A percentile compares a stretch with the other conserved stretches of the same genome.
Evolutionary conservation across 35 echinoderm and acorn worm genomes (phyloP).

Genomic region (Hemicentrotus pulcherrimus): DNA sequence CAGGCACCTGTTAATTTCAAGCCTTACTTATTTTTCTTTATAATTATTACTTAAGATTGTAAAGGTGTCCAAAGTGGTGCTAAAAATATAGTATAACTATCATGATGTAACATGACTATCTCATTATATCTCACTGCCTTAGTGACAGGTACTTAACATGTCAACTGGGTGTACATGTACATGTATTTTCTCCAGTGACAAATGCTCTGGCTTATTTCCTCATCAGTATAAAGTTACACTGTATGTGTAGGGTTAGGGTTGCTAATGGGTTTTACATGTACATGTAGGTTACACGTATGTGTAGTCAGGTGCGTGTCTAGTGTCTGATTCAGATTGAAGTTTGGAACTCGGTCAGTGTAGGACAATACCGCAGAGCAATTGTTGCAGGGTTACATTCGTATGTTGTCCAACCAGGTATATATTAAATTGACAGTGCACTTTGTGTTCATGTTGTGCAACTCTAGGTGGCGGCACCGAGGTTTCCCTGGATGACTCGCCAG

Average conservation of each 20-base stretch:
- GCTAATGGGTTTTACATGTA: neutral
- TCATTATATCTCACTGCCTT: too few relatives aligned
- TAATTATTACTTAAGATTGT: too few relatives aligned
- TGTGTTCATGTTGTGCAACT: neutral
- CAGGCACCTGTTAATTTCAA: too few relatives aligned
- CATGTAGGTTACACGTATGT: neutral
- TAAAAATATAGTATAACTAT: too few relatives aligned
- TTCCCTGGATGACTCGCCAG: slow-evolving; percentile 58
- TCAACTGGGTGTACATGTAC: too few relatives aligned
- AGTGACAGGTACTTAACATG: too few relatives aligned
- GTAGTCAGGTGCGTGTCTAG: neutral
- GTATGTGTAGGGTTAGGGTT: neutral
- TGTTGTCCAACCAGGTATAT: neutral
- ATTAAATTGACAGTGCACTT: neutral
- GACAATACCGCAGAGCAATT: neutral
- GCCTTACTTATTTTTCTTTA: too few relatives aligned
- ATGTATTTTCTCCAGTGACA: too few relatives aligned
- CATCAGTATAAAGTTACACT: too few relatives aligned
- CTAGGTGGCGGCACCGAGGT: slow-evolving; percentile 69
- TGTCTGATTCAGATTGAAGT: neutral
- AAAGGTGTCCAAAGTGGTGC: too few relatives aligned
- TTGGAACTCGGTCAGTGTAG: neutral
- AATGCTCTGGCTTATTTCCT: too few relatives aligned
- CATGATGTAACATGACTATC: too few relatives aligned
- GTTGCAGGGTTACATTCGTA: neutral